These are phyloP conservation scores for Clostera curtula DNA, from an alignment of 2,888 invertebrate genomes.

Conservation along the genomic window DNA sequence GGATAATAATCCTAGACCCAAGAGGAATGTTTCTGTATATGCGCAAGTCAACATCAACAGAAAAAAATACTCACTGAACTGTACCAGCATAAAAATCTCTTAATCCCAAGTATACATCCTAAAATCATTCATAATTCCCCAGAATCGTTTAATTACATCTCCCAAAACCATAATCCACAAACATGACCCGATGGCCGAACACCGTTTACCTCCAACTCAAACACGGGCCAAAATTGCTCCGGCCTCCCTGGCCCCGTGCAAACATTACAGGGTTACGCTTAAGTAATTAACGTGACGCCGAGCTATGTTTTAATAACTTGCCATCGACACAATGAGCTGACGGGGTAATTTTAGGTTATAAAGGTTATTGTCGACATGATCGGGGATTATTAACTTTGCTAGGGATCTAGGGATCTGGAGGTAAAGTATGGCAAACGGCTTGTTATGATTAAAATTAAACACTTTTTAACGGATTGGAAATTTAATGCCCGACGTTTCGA, in stretches of 20 bases:
- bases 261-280: slow-evolving; percentile 45
- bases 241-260: slow-evolving; percentile 41
- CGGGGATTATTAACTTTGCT: too few relatives aligned
- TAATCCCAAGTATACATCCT: slow-evolving; percentile 6
- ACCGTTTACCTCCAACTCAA: slow-evolving; percentile 43
- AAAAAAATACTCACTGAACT: not conserved
- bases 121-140: slow-evolving; percentile 11
- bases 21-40: too few relatives aligned
- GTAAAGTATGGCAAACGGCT: too few relatives aligned
- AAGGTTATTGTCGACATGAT: too few relatives aligned
- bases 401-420: too few relatives aligned
- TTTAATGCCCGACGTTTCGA: too few relatives aligned
- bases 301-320: slow-evolving; percentile 54
- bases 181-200: slow-evolving; percentile 32
- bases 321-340: slow-evolving; percentile 21
- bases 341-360: slow-evolving; percentile 10
- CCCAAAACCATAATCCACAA: slow-evolving; percentile 29
- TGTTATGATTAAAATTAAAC: too few relatives aligned
- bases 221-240: slow-evolving; percentile 47
- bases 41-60: too few relatives aligned
- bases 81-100: not conserved
- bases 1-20: too few relatives aligned
- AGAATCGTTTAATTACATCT: slow-evolving; percentile 28
- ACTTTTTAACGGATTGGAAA: too few relatives aligned
- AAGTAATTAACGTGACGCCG: slow-evolving; percentile 56